A percentile compares a stretch with the other conserved stretches of the same genome.
Conservation (phyloP, 2,113 vertebrate species). For the Caretta caretta region DNA sequence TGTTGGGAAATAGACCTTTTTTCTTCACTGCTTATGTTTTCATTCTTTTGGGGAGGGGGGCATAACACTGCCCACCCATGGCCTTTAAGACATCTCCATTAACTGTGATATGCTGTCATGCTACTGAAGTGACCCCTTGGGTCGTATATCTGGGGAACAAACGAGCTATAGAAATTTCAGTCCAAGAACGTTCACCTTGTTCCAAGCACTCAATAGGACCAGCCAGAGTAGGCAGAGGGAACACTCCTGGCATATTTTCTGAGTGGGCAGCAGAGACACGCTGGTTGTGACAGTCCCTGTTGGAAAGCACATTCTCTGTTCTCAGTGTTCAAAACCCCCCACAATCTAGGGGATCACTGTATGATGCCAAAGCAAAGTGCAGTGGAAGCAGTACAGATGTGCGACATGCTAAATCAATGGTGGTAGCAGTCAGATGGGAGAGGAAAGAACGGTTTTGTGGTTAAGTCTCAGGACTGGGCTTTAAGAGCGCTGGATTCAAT, state of each 20-base stretch:
- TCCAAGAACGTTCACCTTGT: background rate
- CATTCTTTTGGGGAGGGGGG: background rate
- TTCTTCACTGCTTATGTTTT: background rate
- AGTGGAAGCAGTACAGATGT: background rate
- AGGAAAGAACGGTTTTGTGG: background rate
- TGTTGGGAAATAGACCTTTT: background rate
- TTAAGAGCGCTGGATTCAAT: background rate
- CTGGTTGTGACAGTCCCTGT: background rate
- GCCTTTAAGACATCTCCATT: background rate
- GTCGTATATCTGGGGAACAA: background rate
- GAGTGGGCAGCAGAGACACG: background rate
- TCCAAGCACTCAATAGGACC: background rate
- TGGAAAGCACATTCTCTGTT: background rate
- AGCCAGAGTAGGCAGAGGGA: background rate
- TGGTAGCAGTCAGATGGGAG: background rate
- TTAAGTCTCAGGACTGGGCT: background rate
- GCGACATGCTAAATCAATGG: fast-evolving
- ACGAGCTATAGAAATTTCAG: background rate
- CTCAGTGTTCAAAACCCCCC: background rate
- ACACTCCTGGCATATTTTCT: background rate
- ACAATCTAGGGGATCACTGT: background rate
- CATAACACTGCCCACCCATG: background rate
- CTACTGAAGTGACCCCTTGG: too few relatives aligned
- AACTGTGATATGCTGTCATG: background rate
- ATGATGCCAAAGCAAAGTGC: background rate